A percentile compares a stretch with the other conserved stretches of the same genome.
Conservation (phyloP, 2,113 vertebrate genomes). For the Ivindomyrus marchei region DNA sequence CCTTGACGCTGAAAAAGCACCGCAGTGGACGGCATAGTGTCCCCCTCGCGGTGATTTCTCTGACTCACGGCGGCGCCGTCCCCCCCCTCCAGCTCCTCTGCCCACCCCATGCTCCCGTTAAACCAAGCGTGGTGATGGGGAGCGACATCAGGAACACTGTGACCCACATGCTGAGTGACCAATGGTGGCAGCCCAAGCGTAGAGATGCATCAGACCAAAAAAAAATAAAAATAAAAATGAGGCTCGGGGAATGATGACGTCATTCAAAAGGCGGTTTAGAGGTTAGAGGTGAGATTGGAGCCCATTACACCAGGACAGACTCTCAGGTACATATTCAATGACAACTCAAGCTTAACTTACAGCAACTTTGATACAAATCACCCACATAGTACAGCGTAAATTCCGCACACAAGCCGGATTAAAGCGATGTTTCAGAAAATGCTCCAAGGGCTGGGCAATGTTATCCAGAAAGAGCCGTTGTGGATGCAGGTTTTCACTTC, state of each 20-base stretch:
- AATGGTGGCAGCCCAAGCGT: background rate
- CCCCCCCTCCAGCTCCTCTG: constrained; percentile 41
- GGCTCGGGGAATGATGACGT: background rate
- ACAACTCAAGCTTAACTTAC: background rate
- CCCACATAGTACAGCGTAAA: background rate
- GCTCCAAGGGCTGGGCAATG: too few relatives aligned
- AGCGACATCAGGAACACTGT: constrained; percentile 59
- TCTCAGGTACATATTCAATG: background rate
- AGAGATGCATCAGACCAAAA: background rate
- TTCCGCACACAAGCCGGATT: background rate
- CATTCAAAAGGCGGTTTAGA: background rate
- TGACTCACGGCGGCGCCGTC: background rate
- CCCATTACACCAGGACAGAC: background rate
- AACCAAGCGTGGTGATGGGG: constrained; percentile 48
- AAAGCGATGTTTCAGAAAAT: background rate
- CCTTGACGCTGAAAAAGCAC: background rate
- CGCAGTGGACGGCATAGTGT: background rate
- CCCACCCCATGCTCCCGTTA: constrained; percentile 42
- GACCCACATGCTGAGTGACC: constrained; percentile 53
- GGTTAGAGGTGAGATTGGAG: background rate
- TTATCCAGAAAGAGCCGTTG: too few relatives aligned
- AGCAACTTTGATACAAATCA: background rate
- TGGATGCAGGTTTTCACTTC: too few relatives aligned
- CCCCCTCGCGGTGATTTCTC: background rate
- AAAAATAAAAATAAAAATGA: background rate